These are phyloP conservation scores for Holcopasites calliopsidis DNA, from an alignment of 1,140 invertebrate genomes.

Conservation along the genomic window DNA sequence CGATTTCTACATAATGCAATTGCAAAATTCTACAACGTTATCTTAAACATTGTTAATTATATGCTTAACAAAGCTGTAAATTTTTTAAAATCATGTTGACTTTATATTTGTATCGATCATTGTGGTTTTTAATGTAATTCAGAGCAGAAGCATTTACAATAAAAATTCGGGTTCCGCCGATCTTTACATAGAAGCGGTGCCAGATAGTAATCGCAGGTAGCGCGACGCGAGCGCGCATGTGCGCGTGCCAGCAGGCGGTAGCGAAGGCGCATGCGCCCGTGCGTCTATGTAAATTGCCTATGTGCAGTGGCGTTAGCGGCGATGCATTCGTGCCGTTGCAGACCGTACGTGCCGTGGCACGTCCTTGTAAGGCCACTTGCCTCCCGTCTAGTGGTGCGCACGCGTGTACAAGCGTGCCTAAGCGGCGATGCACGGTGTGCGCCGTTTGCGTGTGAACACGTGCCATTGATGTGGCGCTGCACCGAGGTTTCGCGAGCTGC, in stretches of 20 bases:
- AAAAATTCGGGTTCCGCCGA: background rate
- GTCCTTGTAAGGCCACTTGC: slow-evolving; percentile 79
- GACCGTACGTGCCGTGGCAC: slow-evolving; percentile 63
- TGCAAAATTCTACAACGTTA: too few relatives aligned
- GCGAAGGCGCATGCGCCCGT: slow-evolving; percentile 37
- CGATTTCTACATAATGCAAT: too few relatives aligned
- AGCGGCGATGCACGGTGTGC: slow-evolving; percentile 3
- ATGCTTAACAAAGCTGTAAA: too few relatives aligned
- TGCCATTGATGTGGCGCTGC: slow-evolving; percentile 31
- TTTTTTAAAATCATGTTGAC: too few relatives aligned
- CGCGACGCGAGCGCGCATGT: background rate
- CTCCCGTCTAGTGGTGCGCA: slow-evolving; percentile 58
- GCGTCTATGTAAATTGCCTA: slow-evolving; percentile 45
- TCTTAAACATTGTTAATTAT: too few relatives aligned
- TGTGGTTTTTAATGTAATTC: too few relatives aligned
- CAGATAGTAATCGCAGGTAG: slow-evolving; percentile 1
- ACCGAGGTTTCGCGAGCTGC: slow-evolving; percentile 17
- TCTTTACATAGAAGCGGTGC: background rate
- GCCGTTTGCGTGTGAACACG: slow-evolving; percentile 19
- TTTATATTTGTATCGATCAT: too few relatives aligned
- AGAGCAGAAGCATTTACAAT: background rate
- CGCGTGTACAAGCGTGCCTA: slow-evolving; percentile 34
- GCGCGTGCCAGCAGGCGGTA: slow-evolving; percentile 18
- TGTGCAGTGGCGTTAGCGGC: slow-evolving; percentile 43
- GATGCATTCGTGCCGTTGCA: slow-evolving; percentile 43